A percentile compares a stretch with the other conserved stretches of the same genome.
phyloP scores from a whole-genome alignment of 2,888 invertebrate species.

The Hydriomena furcata region DNA sequence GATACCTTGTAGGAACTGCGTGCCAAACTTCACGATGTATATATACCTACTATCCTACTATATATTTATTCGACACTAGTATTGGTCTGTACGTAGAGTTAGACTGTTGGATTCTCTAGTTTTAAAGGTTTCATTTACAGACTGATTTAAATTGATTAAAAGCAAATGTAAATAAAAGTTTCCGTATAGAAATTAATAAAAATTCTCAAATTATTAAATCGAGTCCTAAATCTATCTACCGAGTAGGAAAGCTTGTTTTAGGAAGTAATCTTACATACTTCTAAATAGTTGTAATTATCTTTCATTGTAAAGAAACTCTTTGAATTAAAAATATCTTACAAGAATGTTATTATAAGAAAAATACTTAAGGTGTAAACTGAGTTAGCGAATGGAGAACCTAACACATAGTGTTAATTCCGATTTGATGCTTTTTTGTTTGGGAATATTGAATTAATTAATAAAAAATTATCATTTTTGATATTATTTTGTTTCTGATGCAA shows the following conservation, averaged over 20 bases:
- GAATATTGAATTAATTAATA: background rate
- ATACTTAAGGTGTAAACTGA: background rate
- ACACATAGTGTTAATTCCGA: slow-evolving; percentile 13
- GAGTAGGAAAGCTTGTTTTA: no score
- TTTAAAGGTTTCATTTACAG: background rate
- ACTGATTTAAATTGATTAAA: background rate
- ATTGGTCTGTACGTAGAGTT: background rate
- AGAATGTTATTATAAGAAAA: background rate
- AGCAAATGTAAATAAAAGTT: no score
- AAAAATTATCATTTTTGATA: background rate
- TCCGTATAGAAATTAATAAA: no score
- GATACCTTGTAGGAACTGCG: slow-evolving; percentile 45
- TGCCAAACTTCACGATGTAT: slow-evolving; percentile 45
- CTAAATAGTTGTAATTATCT: no score
- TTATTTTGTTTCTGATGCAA: background rate
- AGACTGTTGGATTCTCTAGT: slow-evolving; percentile 7
- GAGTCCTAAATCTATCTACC: no score
- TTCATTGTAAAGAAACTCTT: no score
- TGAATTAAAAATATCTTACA: no score
- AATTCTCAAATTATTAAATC: no score
- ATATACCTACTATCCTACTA: slow-evolving; percentile 12
- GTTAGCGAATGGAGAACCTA: background rate
- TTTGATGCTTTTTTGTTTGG: background rate
- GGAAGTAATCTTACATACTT: no score
- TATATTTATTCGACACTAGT: slow-evolving; percentile 12